Percentiles rank a stretch among this genome's conserved stretches.
Conservation (phyloP, 2,888 invertebrate species). For the Leptinotarsa tumamoca region DNA sequence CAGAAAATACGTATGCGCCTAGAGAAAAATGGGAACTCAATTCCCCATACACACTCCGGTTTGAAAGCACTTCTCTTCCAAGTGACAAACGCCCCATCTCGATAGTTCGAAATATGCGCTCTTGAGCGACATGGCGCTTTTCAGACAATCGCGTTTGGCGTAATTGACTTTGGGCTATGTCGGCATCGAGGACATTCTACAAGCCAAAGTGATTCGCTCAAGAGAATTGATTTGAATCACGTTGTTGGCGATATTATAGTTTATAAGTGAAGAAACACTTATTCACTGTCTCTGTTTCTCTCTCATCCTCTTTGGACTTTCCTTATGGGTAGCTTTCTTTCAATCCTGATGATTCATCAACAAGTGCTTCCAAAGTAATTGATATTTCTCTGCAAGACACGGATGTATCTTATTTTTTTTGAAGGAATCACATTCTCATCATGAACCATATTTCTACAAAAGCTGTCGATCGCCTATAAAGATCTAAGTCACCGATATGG, state of each 20-base stretch:
- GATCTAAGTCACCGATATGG: too few species aligned
- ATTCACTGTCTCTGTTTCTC: too few species aligned
- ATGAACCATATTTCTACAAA: too few species aligned
- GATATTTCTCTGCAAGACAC: too few species aligned
- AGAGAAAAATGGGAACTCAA: neutral
- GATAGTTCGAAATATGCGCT: neutral
- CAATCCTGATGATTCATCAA: too few species aligned
- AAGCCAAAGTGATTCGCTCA: neutral
- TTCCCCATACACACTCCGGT: conserved; percentile 3
- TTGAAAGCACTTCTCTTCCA: neutral
- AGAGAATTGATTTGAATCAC: neutral
- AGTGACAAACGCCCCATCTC: conserved; percentile 6
- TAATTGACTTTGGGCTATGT: conserved; percentile 5
- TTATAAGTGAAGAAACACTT: neutral
- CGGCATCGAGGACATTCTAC: neutral
- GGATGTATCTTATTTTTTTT: too few species aligned
- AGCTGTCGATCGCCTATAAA: too few species aligned
- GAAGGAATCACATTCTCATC: too few species aligned
- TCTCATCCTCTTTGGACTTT: too few species aligned
- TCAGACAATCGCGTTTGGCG: conserved; percentile 3
- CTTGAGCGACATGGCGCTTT: conserved; percentile 7
- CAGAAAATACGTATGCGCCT: neutral
- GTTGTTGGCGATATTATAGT: neutral
- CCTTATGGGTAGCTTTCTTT: too few species aligned
- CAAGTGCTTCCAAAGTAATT: too few species aligned